Percentiles rank a stretch among this genome's conserved stretches.
phyloP scores from a whole-genome alignment of 2,797 vertebrate genomes.

The Xenops minutus region DNA sequence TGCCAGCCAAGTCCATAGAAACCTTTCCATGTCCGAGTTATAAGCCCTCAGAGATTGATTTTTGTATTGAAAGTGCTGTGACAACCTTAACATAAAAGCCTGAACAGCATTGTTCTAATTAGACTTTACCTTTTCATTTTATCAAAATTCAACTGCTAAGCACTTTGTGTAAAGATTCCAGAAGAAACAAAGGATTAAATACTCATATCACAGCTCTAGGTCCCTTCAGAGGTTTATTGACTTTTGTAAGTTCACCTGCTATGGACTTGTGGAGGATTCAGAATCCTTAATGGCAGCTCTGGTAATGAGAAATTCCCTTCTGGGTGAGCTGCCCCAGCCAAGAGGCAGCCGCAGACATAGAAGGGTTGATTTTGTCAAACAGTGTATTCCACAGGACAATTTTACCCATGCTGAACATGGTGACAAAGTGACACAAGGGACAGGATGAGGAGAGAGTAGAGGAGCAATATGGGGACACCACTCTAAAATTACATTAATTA shows the following conservation, averaged over 20 bases:
- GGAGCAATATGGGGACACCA: not conserved
- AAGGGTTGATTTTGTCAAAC: constrained; percentile 15
- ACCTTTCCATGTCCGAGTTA: constrained; percentile 4
- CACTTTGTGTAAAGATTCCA: constrained; percentile 33
- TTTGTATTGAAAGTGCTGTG: constrained; percentile 42
- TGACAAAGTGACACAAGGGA: constrained; percentile 2
- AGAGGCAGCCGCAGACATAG: not conserved
- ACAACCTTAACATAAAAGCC: constrained; percentile 29
- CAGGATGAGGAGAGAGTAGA: not conserved
- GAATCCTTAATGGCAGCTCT: not conserved
- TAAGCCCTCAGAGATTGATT: not conserved
- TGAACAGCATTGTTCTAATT: constrained; percentile 29
- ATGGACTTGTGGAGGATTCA: not conserved
- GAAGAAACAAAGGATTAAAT: constrained; percentile 55
- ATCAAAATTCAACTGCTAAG: constrained; percentile 52
- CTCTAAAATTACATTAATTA: constrained; percentile 50
- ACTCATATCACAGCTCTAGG: not conserved
- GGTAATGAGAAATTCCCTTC: not conserved
- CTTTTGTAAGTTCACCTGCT: constrained; percentile 39
- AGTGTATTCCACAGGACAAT: not conserved
- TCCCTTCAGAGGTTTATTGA: constrained; percentile 55
- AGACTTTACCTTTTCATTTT: constrained; percentile 65
- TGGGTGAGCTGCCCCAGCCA: not conserved
- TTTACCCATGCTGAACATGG: constrained; percentile 10
- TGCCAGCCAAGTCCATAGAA: not conserved